A percentile compares a stretch with the other conserved stretches of the same genome.
Evolutionary conservation across 2,113 vertebrate genomes (phyloP).

Genomic region (Prionailurus viverrinus): DNA sequence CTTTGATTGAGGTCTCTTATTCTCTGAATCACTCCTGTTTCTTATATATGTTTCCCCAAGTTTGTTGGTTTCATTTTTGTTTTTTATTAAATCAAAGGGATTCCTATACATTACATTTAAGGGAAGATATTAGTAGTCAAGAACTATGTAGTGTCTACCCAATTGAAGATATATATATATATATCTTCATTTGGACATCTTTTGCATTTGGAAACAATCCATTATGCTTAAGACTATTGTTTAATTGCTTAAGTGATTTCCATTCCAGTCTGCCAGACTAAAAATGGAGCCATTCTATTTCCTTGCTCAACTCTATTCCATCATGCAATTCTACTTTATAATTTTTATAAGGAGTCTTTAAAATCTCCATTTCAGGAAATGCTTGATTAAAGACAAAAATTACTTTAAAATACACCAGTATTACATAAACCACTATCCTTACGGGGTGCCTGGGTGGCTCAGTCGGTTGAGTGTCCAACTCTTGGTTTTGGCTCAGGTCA

Average conservation of each 20-base stretch:
- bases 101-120: neutral
- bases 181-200: neutral
- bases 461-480: no score
- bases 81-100: neutral
- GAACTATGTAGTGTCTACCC: neutral
- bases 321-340: neutral
- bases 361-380: neutral
- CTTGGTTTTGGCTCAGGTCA: no score
- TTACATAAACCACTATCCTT: neutral
- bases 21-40: neutral
- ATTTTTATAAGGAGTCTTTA: neutral
- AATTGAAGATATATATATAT: neutral
- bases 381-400: neutral
- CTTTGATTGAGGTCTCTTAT: neutral
- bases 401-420: neutral
- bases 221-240: neutral
- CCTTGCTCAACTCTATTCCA: neutral
- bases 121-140: neutral
- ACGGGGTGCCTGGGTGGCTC: no score
- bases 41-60: neutral
- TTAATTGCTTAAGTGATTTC: constrained; percentile 39
- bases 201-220: neutral
- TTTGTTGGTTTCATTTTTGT: neutral
- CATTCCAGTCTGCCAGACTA: neutral
- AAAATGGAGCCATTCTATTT: neutral